A percentile compares a stretch with the other conserved stretches of the same genome.
Evolutionary conservation across 2,113 vertebrate genomes (phyloP).

Genomic region (Oreochromis tanganicae): DNA sequence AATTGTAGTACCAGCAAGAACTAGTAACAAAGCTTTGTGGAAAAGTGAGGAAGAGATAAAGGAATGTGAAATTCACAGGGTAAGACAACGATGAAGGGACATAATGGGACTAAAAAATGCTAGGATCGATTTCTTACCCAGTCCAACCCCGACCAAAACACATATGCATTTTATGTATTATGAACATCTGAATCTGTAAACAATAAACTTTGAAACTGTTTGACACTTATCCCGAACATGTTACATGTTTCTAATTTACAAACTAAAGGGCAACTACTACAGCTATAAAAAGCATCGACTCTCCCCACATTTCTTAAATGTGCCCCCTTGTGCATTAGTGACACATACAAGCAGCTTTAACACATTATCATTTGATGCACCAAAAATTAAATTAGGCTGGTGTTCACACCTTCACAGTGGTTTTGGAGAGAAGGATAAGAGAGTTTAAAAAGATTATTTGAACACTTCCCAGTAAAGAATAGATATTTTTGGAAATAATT

Average conservation of each 20-base stretch:
- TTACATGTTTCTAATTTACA: accelerated
- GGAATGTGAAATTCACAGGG: accelerated
- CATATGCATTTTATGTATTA: neutral
- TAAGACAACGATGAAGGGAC: neutral
- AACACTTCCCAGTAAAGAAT: accelerated
- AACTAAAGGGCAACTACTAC: neutral
- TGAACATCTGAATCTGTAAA: neutral
- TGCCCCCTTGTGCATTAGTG: accelerated
- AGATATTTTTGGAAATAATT: neutral
- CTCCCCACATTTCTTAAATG: accelerated
- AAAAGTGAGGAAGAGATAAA: neutral
- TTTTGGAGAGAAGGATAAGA: accelerated
- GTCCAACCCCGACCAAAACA: neutral
- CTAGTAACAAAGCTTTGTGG: neutral
- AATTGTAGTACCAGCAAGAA: neutral
- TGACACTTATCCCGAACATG: accelerated
- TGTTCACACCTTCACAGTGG: neutral
- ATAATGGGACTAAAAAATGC: neutral
- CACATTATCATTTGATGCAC: neutral
- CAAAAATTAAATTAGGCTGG: accelerated
- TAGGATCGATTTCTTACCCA: neutral
- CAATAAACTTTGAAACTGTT: neutral
- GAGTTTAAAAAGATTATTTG: accelerated
- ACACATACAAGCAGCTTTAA: accelerated
- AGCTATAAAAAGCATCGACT: accelerated